Evolutionary conservation across 2,113 vertebrate species (phyloP).

Genomic region (Phocoena phocoena): DNA sequence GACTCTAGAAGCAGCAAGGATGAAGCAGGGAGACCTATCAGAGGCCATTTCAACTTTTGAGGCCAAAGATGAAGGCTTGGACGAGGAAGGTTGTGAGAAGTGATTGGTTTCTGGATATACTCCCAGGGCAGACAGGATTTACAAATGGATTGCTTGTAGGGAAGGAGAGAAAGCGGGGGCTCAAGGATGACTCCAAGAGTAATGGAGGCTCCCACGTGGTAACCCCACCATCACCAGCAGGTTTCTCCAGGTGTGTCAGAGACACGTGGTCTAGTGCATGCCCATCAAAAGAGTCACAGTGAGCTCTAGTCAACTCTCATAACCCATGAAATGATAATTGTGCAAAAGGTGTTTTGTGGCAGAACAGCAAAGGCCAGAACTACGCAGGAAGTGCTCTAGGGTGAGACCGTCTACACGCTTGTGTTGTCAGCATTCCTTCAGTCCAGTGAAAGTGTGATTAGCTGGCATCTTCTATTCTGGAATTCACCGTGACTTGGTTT

Average conservation of each 20-base stretch:
- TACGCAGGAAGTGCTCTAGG: background rate
- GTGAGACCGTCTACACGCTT: background rate
- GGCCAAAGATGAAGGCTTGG: background rate
- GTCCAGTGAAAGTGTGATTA: background rate
- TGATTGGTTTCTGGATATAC: background rate
- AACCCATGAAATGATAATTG: background rate
- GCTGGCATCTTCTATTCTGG: background rate
- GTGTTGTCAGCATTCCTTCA: background rate
- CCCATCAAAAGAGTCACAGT: background rate
- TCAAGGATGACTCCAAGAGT: background rate
- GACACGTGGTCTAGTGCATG: rapidly evolving
- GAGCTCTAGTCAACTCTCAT: background rate
- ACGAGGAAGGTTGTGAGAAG: background rate
- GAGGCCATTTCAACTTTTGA: background rate
- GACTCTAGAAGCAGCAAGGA: background rate
- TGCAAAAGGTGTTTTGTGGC: background rate
- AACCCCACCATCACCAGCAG: background rate
- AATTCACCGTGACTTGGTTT: slow-evolving; percentile 1
- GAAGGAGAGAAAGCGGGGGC: background rate
- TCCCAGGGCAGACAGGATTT: background rate
- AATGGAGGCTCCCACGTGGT: background rate
- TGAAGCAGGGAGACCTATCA: background rate
- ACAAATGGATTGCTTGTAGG: background rate
- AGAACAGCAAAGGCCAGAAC: background rate
- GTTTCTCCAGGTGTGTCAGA: background rate